Evolutionary conservation across 1,140 invertebrate species (phyloP), one percentile per base, ranked within the genome.

Genomic region (Ostrea denselamellosa): DNA sequence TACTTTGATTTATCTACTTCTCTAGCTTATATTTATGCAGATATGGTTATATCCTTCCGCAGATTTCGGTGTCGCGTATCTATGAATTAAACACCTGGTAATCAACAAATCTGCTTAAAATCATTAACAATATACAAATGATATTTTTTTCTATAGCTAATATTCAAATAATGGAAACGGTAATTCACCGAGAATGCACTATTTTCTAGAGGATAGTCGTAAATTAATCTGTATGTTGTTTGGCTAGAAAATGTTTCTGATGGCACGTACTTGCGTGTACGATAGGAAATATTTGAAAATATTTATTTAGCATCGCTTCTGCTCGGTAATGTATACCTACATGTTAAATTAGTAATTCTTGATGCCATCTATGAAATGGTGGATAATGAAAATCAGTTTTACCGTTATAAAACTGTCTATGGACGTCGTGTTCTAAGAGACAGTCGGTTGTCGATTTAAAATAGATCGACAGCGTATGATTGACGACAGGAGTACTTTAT

Each of bases 1-100:
- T 77, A 77, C 68, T 77, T 77, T 77, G 68, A 77, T 77, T 77
- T 77, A 28, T 34, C 12, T 77, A 14, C 68, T 77, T 77, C 22
- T 14, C 25, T 12, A 19, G 17, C n/a, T 62, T 62, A 62, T 62
- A 19, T 77, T 77, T 77, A 77, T 77, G 68, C 68, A 77, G 68
- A 77, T 12, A 77, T 77, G 25, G 22, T 77, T 28, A 28, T 34
- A 77, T 77, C 68, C 22, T 9, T 77, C 68, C 68, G 68, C 68
- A 14, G 28, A 28, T 9, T 77, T 34, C 9, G 25, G 10, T 44
- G 56, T 77, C 5, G 25, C 2, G 22, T 28, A 34, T 77, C 0
- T 34, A 0, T 77, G 10, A 34, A 77, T 28, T 5, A 77, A 5
- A 34, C 1, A 14, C 2, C 25, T 77, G 3, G 10, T 77, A 8